Evolutionary conservation across 53 echinoderm and acorn worm species (phyloP).

Genomic region (Henricia sp.): DNA sequence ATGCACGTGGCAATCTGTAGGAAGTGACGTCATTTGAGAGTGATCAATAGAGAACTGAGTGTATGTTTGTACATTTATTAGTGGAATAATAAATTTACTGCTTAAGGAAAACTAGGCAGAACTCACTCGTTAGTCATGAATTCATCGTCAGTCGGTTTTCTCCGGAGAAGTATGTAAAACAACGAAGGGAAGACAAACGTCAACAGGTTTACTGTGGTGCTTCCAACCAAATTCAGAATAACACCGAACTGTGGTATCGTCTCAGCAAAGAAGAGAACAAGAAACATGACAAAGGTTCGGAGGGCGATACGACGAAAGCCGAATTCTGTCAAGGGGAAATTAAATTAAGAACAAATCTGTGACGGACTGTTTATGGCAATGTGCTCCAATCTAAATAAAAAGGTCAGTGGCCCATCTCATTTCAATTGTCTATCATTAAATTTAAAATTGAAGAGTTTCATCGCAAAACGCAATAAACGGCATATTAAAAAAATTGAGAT

Average conservation of each 20-base stretch:
- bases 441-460: too few species aligned
- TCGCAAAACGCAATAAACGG: too few species aligned
- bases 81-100: too few species aligned
- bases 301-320: constrained; percentile 68
- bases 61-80: too few species aligned
- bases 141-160: background rate
- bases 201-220: constrained; percentile 80
- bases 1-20: too few species aligned
- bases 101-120: too few species aligned
- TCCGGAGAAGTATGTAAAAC: constrained; percentile 77
- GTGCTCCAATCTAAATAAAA: background rate
- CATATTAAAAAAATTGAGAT: too few species aligned
- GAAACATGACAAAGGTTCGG: constrained; percentile 61
- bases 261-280: constrained; percentile 77
- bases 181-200: constrained; percentile 91
- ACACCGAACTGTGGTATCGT: constrained; percentile 91
- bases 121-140: background rate
- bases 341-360: background rate
- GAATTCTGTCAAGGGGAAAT: constrained; percentile 67
- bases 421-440: too few species aligned
- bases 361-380: background rate
- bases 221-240: constrained; percentile 81
- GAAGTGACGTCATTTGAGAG: too few species aligned
- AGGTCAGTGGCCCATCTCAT: too few species aligned
- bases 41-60: too few species aligned